These are phyloP conservation scores for Nymphalis c-album DNA, from an alignment of 2,888 invertebrate genomes.

Conservation along the genomic window DNA sequence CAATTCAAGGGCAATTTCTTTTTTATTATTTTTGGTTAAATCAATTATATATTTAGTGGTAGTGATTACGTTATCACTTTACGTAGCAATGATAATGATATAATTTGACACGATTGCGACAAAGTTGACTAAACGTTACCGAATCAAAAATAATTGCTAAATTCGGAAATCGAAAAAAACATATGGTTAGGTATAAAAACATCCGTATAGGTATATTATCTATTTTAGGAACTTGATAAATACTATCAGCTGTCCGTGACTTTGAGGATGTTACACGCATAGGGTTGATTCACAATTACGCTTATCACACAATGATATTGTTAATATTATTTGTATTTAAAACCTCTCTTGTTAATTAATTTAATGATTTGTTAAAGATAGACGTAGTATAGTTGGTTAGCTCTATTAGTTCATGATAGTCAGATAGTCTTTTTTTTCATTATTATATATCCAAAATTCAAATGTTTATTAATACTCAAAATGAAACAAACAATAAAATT, in stretches of 20 bases:
- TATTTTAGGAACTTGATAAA: slow-evolving; percentile 14
- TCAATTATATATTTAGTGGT: neutral
- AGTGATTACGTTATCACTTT: neutral
- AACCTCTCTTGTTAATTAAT: neutral
- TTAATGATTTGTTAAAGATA: too few relatives aligned
- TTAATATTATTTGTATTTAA: neutral
- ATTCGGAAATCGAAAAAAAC: neutral
- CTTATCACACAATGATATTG: neutral
- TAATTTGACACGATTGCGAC: neutral
- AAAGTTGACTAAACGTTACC: neutral
- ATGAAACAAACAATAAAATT: too few relatives aligned
- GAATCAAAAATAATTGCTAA: neutral
- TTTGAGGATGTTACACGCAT: slow-evolving; percentile 13
- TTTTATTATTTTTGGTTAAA: neutral
- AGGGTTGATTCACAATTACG: slow-evolving; percentile 8
- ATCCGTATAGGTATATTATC: neutral
- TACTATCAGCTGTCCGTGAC: slow-evolving; percentile 22
- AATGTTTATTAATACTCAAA: too few relatives aligned
- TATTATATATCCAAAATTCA: too few relatives aligned
- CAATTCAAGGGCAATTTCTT: neutral
- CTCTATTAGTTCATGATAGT: too few relatives aligned
- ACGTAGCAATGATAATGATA: neutral
- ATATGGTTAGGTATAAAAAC: neutral
- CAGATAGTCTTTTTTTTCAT: too few relatives aligned
- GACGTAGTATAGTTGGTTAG: too few relatives aligned